Base-by-base conservation (phyloP, 2,113 vertebrate species). In the Tetrao urogallus region DNA sequence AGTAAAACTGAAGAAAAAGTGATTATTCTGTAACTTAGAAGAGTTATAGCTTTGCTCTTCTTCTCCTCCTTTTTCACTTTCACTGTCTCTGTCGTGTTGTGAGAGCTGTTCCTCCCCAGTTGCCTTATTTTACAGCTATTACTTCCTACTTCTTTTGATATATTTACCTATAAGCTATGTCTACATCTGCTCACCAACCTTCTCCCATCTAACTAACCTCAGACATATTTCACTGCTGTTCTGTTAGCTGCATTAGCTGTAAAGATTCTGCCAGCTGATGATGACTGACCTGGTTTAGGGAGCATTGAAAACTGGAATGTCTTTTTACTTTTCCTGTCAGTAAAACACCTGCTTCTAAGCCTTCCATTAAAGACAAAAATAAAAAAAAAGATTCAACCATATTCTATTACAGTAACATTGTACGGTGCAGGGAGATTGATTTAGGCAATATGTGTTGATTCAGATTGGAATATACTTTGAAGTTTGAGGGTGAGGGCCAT, bases 381-480 rank as follows among this genome's bases (percentile, higher is more conserved):
- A 28, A 20, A 4, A 4, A 15, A 50, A 25, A 48, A 58, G 56
- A n/a, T 58, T 36, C 8, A 75, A 61, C 42, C 13, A 6, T 74
- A 58, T 61, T 86, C 10, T 66, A 60, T 89, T 92, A 65, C 43
- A 89, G 24, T 69, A 81, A 83, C 83, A 88, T 47, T 83, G n/a
- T 25, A 67, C 42, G 77, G 20, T 34, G 11, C 22, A n/a, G 22
- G 25, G 50, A 66, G 75, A 85, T 71, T 76, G 74, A 82, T 87
- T 70, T 76, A 74, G 75, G 14, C 47, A 70, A n/a, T 64, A 67
- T 74, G 28, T 77, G 32, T 94, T 95, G 92, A 89, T 86, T 76
- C 60, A 82, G 47, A 72, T 2, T 82, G 45, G 60, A 88, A 50
- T 67, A 91, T 5, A 6, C 84, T 91, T 95, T 87, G 85, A 85